Evolutionary conservation across 2,797 vertebrate genomes (phyloP).

Genomic region (Catostomus latipinnis): DNA sequence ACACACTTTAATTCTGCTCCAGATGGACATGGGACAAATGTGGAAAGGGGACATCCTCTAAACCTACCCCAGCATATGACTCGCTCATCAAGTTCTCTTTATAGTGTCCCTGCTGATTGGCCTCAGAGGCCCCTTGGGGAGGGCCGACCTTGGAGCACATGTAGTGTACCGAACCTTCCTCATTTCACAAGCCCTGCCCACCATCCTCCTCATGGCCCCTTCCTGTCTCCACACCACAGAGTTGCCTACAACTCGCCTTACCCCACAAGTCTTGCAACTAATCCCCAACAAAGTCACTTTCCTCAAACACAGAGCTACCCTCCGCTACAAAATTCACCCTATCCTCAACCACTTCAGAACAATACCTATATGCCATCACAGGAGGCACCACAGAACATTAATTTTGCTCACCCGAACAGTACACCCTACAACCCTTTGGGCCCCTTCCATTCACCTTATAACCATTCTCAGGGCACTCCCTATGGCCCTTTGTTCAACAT

Average conservation of each 20-base stretch:
- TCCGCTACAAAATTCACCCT: conserved; percentile 4
- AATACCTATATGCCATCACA: conserved; percentile 7
- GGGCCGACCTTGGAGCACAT: conserved; percentile 81
- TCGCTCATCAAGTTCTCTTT: conserved; percentile 83
- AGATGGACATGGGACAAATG: conserved; percentile 59
- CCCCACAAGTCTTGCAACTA: conserved; percentile 14
- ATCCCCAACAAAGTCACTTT: conserved; percentile 25
- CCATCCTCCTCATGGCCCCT: conserved; percentile 27
- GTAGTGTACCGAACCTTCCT: conserved; percentile 85
- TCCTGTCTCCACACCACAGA: conserved; percentile 13
- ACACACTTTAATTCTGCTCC: conserved; percentile 74
- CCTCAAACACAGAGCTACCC: conserved; percentile 23
- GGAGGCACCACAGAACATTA: neutral
- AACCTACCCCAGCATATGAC: conserved; percentile 70
- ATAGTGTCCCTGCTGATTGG: conserved; percentile 79
- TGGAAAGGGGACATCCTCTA: conserved; percentile 54
- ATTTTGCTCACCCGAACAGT: conserved; percentile 29
- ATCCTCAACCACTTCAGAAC: conserved; percentile 5
- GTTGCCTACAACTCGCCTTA: conserved; percentile 21
- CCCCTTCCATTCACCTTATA: conserved; percentile 23
- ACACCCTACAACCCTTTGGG: conserved; percentile 11
- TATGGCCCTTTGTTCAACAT: conserved; percentile 29
- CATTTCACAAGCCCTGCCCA: conserved; percentile 37
- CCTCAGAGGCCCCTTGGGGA: conserved; percentile 75
- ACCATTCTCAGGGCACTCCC: conserved; percentile 13